Base-by-base conservation (phyloP, 2,888 invertebrate species). In the Yponomeuta evonymella region DNA sequence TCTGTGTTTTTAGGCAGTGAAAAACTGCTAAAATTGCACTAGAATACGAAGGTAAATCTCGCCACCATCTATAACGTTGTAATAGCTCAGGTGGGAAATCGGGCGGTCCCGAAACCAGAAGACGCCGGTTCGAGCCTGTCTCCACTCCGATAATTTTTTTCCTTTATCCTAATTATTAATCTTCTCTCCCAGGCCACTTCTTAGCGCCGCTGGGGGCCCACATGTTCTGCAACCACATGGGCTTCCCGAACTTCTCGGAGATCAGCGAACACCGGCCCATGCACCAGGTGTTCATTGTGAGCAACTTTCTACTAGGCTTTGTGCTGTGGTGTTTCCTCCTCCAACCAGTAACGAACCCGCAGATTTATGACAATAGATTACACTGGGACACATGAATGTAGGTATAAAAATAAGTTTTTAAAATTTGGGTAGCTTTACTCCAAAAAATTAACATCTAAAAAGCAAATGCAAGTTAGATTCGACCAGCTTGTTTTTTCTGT, bases 221-320 rank as follows among this genome's bases (percentile, higher is more conserved):
- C 86, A 96, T 97, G 51, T 98, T 98, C 86, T 99, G 99, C 88
- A 99, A 99, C 87, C 97, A 97, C 86, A 98, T 99, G 97, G 98
- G 98, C 9, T 96, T 98, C 81, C 98, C 98, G 0, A 97, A 98
- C 84, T 93, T 98, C 75, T 92, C 93, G 3, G 97, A 90, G 74
- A 83, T 93, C 6, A 73, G 75, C 0, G 83, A 86, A 48, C 92
- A 86, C 73, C 87, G 87, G 4, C 80, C 84, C 0, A 51, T 82
- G 6, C 94, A 95, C 76, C 94, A 96, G 75, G 83, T 93, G 15
- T 83, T 95, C 36, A 93, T 97, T 2, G 90, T 95, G 43, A 84
- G 88, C 66, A 92, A 95, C 71, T 98, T 96, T 84, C 83, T 97
- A 4, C 76, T 95, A 8, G 98, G 98, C 10, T 93, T 98, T 4